Conservation (phyloP, 2,113 vertebrate species). For the Mesembrinibis cayennensis region DNA sequence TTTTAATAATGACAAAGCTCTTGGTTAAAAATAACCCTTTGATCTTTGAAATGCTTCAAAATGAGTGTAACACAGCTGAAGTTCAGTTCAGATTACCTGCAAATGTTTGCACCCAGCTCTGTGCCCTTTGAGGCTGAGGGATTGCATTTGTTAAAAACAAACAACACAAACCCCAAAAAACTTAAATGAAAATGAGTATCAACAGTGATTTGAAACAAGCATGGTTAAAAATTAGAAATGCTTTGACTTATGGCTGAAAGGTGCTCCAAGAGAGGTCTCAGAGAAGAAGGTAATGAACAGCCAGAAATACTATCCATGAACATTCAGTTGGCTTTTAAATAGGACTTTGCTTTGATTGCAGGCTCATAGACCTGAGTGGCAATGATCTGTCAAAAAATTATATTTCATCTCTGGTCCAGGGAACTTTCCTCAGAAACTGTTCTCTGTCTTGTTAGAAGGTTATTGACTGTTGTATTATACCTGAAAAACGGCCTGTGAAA, state of each 20-base stretch:
- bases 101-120: background rate
- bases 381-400: background rate
- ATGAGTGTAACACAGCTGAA: background rate
- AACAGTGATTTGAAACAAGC: background rate
- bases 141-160: background rate
- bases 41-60: background rate
- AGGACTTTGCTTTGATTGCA: background rate
- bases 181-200: background rate
- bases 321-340: background rate
- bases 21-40: background rate
- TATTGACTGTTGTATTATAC: background rate
- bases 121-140: background rate
- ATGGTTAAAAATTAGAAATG: background rate
- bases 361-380: background rate
- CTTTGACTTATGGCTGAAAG: background rate
- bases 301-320: background rate
- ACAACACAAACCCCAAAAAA: accelerated
- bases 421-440: background rate
- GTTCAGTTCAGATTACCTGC: background rate
- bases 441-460: background rate
- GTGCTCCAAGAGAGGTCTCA: background rate
- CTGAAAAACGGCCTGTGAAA: background rate
- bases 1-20: background rate
- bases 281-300: background rate
- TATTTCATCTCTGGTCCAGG: background rate